These are phyloP conservation scores for Zophobas morio DNA, from an alignment of 1,140 invertebrate genomes.

Conservation along the genomic window DNA sequence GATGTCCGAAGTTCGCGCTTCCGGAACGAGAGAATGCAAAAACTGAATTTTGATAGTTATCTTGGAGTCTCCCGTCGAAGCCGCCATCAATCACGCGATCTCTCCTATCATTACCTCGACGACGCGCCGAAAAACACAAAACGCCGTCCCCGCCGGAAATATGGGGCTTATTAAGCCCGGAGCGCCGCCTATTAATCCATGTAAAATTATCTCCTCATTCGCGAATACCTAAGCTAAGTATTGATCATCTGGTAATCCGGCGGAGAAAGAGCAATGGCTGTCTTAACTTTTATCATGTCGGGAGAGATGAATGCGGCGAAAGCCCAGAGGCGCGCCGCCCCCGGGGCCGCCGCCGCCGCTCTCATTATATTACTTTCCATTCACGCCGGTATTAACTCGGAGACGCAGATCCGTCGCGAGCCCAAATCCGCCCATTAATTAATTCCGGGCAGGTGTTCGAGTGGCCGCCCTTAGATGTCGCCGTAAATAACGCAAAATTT, in stretches of 20 bases:
- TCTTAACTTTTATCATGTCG: slow-evolving; percentile 44
- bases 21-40: background rate
- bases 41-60: slow-evolving; percentile 1
- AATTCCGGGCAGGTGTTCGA: background rate
- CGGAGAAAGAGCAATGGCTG: slow-evolving; percentile 35
- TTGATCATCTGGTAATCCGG: slow-evolving; percentile 33
- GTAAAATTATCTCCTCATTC: slow-evolving; percentile 8
- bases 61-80: background rate
- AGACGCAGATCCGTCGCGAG: no score
- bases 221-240: background rate
- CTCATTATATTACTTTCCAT: slow-evolving; percentile 42
- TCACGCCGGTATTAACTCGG: slow-evolving; percentile 2
- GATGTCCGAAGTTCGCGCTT: background rate
- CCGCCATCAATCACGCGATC: slow-evolving; percentile 1
- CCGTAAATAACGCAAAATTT: background rate
- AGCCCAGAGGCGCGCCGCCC: background rate
- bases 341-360: background rate
- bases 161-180: background rate
- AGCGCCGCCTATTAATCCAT: slow-evolving; percentile 11
- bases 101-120: background rate
- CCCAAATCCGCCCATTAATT: background rate
- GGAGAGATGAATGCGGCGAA: slow-evolving; percentile 19
- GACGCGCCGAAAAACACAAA: background rate
- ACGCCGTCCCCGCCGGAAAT: background rate
- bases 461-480: background rate